A percentile compares a stretch with the other conserved stretches of the same genome.
Evolutionary conservation across 2,113 vertebrate genomes (phyloP).

Genomic region (Talpa occidentalis): DNA sequence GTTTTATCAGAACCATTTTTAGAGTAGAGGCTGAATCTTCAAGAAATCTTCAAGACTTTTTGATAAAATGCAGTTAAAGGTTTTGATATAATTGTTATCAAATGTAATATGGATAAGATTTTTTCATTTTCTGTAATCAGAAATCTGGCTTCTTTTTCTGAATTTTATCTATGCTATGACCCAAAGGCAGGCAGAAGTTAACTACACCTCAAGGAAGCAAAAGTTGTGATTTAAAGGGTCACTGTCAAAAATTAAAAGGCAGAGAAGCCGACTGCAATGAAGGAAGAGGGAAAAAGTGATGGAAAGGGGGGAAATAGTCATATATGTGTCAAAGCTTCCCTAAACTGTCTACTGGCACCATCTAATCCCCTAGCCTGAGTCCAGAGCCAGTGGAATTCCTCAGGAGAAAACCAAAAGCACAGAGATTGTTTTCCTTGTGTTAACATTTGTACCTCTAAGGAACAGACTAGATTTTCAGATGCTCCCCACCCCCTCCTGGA

Average conservation of each 20-base stretch:
- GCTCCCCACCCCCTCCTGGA: background rate
- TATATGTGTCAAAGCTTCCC: background rate
- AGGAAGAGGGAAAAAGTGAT: background rate
- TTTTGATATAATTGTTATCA: background rate
- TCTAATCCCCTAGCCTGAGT: too few relatives aligned
- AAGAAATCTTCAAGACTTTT: background rate
- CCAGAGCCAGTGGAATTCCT: background rate
- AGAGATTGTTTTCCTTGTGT: background rate
- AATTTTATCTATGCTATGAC: background rate
- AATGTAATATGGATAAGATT: background rate
- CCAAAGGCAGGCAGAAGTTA: background rate
- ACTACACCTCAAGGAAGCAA: background rate
- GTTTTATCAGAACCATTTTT: background rate
- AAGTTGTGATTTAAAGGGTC: background rate
- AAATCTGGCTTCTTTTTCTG: background rate
- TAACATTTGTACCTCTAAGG: background rate
- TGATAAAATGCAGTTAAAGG: conserved; percentile 23
- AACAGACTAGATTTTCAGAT: background rate
- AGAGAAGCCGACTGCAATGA: background rate
- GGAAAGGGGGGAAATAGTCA: background rate
- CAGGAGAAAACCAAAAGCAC: background rate
- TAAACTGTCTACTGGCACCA: background rate
- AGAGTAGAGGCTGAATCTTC: background rate
- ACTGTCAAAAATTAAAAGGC: background rate
- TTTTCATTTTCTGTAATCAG: background rate